Conservation (phyloP, 2,797 vertebrate species). For the Enteromius viviparus region DNA sequence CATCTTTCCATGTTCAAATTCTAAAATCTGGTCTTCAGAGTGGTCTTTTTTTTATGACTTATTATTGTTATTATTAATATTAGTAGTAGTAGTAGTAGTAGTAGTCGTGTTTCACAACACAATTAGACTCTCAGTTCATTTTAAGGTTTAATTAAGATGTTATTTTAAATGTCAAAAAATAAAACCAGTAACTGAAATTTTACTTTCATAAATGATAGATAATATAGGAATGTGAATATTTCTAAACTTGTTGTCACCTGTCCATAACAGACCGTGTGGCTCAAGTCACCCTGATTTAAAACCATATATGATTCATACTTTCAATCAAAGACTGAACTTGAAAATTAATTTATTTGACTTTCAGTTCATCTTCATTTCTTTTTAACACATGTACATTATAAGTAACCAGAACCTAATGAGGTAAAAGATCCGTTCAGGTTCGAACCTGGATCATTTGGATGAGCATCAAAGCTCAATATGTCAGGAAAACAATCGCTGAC, state of each 20-base stretch:
- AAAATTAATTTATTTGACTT: not conserved
- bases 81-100: too few species aligned
- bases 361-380: not conserved
- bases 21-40: not conserved
- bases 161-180: not conserved
- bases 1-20: not conserved
- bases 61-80: not conserved
- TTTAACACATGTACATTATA: not conserved
- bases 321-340: not conserved
- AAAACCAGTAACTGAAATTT: not conserved
- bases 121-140: not conserved
- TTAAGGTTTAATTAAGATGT: not conserved
- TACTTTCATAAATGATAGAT: not conserved
- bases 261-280: not conserved
- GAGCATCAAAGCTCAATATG: not conserved
- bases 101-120: not conserved
- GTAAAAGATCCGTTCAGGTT: not conserved
- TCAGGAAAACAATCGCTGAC: not conserved
- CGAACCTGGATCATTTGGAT: not conserved
- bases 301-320: not conserved
- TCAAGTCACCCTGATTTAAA: not conserved
- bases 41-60: not conserved
- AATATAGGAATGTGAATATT: not conserved
- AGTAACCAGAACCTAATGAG: not conserved
- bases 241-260: not conserved